A percentile compares a stretch with the other conserved stretches of the same genome.
phyloP scores from a whole-genome alignment of 2,888 invertebrate species.

The Anoplius nigerrimus region DNA sequence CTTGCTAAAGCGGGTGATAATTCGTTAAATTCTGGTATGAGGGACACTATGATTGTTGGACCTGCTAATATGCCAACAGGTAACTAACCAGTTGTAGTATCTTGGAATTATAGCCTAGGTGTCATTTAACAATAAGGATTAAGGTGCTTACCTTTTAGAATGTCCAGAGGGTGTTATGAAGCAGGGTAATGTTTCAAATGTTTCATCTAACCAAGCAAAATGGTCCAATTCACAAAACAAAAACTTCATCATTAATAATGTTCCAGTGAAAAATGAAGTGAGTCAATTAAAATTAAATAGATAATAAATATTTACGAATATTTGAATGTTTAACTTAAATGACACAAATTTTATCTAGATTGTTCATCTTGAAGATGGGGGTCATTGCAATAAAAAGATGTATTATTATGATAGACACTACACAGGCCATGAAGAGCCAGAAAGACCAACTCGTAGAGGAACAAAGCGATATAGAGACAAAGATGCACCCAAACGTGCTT shows the following conservation, averaged over 20 bases:
- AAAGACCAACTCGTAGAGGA: constrained; percentile 57
- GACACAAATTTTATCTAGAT: constrained; percentile 39
- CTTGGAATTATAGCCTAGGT: background rate
- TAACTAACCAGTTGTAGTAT: constrained; percentile 21
- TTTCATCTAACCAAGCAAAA: constrained; percentile 52
- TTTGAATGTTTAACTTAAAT: constrained; percentile 4
- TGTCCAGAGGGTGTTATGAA: constrained; percentile 55
- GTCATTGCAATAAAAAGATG: constrained; percentile 58
- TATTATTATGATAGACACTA: constrained; percentile 59
- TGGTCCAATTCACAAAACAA: constrained; percentile 54
- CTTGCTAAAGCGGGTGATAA: constrained; percentile 50
- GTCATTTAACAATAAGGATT: background rate
- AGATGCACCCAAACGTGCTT: constrained; percentile 55
- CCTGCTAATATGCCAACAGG: constrained; percentile 51
- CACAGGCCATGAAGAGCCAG: constrained; percentile 52
- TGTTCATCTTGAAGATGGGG: constrained; percentile 56
- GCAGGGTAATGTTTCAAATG: constrained; percentile 50
- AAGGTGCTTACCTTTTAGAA: constrained; percentile 31
- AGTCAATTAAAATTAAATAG: background rate
- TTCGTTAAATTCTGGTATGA: constrained; percentile 53
- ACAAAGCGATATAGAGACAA: constrained; percentile 57
- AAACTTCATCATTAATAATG: constrained; percentile 54
- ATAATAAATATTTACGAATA: background rate
- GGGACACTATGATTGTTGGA: constrained; percentile 55
- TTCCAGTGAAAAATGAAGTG: constrained; percentile 56